Evolutionary conservation across 1,140 invertebrate species (phyloP), one percentile per base, ranked within the genome.

Genomic region (Pogonomyrmex californicus): DNA sequence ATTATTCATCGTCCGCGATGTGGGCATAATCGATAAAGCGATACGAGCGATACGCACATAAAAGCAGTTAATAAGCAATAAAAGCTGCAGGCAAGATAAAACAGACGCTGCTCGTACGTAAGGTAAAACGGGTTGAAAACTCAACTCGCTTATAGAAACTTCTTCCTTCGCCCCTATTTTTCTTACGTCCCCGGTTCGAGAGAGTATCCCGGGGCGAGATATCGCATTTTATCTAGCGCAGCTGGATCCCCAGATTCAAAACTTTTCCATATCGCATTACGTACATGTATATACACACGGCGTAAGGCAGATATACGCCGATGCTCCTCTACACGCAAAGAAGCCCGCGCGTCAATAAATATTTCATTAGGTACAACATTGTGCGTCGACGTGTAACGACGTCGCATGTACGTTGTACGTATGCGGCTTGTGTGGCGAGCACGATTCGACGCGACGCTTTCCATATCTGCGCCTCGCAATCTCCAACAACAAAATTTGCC

Each of bases 401-500:
- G 71, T 17, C 33, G 44, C 30, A 47, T 30, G 14, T 68, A 41
- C 77, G 38, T 30, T 33, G 71, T 65, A 51, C 9, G 17, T 71
- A 78, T 14, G 78, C 58, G 58, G 47, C 54, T 75, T 54, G 68
- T 54, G 68, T 56, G 82, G 49, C 71, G n/a, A 66, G 10, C 49
- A 38, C 65, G 47, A 86, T 79, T 49, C 56, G 78, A 23, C 14
- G 77, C 47, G 66, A 14, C 30, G 85, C 47, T 51, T 68, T 56
- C 63, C 68, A 56, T 54, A 36, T 56, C 41, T 23, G 41, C 10
- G 51, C 30, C 23, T 73, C 30, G 47, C 58, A 83, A 85, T 90
- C 88, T 79, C 51, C 54, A 79, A 81, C 79, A 89, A 90, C 86
- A 81, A 90, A 90, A 87, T 87, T 90, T 78, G 78, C 85, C 88